phyloP scores from a whole-genome alignment of 1,140 invertebrate genomes.

The Delia radicum region DNA sequence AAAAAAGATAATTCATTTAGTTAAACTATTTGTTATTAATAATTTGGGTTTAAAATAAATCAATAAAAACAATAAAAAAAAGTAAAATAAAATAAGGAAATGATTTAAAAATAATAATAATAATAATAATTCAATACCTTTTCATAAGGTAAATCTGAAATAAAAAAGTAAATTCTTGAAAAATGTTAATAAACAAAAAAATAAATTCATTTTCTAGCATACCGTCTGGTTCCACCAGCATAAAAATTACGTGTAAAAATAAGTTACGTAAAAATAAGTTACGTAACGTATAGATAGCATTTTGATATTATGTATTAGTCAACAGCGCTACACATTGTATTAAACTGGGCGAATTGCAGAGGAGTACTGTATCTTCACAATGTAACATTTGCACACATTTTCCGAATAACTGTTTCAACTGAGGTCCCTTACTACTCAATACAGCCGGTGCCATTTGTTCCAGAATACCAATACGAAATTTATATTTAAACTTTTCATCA shows the following conservation, averaged over 20 bases:
- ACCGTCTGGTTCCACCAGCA: background rate
- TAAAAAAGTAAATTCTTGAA: background rate
- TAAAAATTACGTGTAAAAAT: background rate
- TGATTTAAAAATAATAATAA: background rate
- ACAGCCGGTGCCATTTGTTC: slow-evolving; percentile 4
- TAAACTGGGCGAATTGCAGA: background rate
- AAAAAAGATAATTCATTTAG: slow-evolving; percentile 6
- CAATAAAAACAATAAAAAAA: slow-evolving; percentile 7
- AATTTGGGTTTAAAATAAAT: slow-evolving; percentile 15
- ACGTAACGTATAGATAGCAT: no score
- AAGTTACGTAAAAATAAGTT: background rate
- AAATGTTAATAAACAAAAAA: background rate
- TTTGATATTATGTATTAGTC: background rate
- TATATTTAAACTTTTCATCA: background rate
- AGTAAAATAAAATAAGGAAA: background rate
- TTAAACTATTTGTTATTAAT: background rate
- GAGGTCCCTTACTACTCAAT: background rate
- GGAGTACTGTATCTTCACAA: background rate
- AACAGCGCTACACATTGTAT: background rate
- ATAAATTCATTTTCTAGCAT: background rate
- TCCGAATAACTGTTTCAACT: background rate
- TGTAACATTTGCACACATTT: slow-evolving; percentile 8
- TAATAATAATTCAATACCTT: slow-evolving; percentile 4
- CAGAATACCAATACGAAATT: background rate
- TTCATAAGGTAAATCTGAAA: slow-evolving; percentile 13